Conservation (phyloP, 2,113 vertebrate genomes). For the Sporophila hypoxantha region DNA sequence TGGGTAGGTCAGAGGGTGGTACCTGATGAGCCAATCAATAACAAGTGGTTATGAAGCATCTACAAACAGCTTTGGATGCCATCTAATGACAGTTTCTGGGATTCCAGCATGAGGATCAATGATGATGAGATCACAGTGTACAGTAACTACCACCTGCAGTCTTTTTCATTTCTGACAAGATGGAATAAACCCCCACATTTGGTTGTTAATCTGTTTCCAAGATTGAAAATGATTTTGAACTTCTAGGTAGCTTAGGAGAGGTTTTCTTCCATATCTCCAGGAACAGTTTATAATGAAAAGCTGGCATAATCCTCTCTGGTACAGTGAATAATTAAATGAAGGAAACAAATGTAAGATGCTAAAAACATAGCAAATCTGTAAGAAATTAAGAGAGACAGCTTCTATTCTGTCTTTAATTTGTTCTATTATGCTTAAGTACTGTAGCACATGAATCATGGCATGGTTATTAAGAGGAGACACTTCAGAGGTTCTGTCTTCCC, state of each 20-base stretch:
- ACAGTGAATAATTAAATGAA: not conserved
- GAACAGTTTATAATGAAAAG: not conserved
- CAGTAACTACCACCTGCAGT: not conserved
- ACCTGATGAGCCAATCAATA: not conserved
- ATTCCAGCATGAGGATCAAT: not conserved
- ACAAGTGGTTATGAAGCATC: not conserved
- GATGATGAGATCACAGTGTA: not conserved
- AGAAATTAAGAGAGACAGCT: conserved; percentile 9
- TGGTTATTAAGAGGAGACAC: not conserved
- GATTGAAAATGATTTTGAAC: not conserved
- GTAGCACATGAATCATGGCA: not conserved
- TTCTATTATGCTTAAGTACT: not conserved
- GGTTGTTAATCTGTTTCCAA: not conserved
- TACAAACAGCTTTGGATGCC: not conserved
- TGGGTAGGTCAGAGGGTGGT: not conserved
- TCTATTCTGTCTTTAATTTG: conserved; percentile 15
- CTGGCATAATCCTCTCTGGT: not conserved
- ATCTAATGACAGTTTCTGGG: not conserved
- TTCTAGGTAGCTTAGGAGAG: not conserved
- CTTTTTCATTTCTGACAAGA: not conserved
- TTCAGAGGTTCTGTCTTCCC: not conserved
- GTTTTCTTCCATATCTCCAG: not conserved
- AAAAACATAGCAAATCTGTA: not conserved
- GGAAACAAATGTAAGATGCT: not conserved
- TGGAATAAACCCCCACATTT: not conserved